Base-by-base conservation (phyloP, 2,888 invertebrate species). In the Pemphredon lugubris region DNA sequence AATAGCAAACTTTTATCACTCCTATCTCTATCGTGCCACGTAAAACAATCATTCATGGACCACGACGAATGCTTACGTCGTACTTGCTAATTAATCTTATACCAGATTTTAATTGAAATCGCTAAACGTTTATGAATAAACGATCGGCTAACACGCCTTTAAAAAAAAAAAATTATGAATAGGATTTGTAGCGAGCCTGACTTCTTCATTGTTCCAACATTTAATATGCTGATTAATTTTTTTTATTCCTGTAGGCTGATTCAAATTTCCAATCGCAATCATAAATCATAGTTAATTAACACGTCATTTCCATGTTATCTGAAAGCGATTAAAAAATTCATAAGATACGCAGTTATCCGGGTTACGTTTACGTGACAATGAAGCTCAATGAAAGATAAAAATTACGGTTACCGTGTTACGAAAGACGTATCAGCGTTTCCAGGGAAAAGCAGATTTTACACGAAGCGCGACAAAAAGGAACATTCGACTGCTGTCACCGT, bases 21-120 rank as follows among this genome's bases (percentile, higher is more conserved):
- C n/a, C n/a, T 1, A n/a, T 0, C 34, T 4, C 9, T 7, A 34
- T 34, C n/a, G n/a, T n/a, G n/a, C n/a, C 9, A n/a, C n/a, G 3
- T 34, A 26, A 26, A 26, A 26, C 26, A 26, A 26, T 26, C 26
- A 26, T 5, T 3, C 26, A 26, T 7, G 7, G 26, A 26, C 7
- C 7, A 26, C 26, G 3, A 26, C 7, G 26, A 3, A 26, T 7
- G 26, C 7, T 26, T 26, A 7, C 7, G 7, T 26, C 26, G 26
- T 7, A 7, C 7, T 26, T 48, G 9, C 37, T 13, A 44, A 48
- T n/a, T 14, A 7, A 23, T 53, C 16, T 48, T 39, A 23, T 6
- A 2, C 34, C 2, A n/a, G 57, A 53, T 47, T 20, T 32, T 40
- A 21, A 53, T 60, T 59, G 23, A 50, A 45, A 45, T 18, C 16